Percentiles rank a stretch among this genome's conserved stretches.
Conservation (phyloP, 2,888 invertebrate genomes). For the Ichneumoninae sp. region DNA sequence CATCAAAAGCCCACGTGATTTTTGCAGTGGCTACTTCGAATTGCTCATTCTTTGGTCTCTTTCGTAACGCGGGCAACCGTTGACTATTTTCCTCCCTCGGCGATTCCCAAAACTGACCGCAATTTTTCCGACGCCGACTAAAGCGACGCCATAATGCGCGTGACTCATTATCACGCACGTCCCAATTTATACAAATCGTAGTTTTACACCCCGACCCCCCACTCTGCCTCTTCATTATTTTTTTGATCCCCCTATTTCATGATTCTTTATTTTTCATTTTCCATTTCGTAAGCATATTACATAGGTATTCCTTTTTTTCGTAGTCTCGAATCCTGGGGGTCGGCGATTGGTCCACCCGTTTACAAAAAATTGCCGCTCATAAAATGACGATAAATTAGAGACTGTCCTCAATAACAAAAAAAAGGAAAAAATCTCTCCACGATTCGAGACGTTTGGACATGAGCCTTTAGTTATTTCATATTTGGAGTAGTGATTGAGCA, state of each 20-base stretch:
- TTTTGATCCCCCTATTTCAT: slow-evolving; percentile 53
- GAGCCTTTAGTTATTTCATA: slow-evolving; percentile 83
- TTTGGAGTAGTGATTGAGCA: slow-evolving; percentile 84
- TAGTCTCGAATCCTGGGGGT: slow-evolving; percentile 78
- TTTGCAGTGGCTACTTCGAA: slow-evolving; percentile 75
- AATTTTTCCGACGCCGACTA: slow-evolving; percentile 16
- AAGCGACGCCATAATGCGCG: slow-evolving; percentile 10
- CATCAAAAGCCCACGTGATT: slow-evolving; percentile 61
- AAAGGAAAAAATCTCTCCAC: slow-evolving; percentile 42
- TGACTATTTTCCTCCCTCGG: slow-evolving; percentile 11
- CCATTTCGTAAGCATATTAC: slow-evolving; percentile 80
- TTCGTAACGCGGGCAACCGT: not conserved
- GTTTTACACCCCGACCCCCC: slow-evolving; percentile 55
- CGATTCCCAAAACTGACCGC: slow-evolving; percentile 14
- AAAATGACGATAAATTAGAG: not conserved
- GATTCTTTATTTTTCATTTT: slow-evolving; percentile 71
- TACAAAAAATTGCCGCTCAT: not conserved
- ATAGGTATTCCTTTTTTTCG: slow-evolving; percentile 80
- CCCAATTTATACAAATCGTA: slow-evolving; percentile 56
- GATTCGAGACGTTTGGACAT: slow-evolving; percentile 80
- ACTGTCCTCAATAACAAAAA: not conserved
- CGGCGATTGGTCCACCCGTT: not conserved
- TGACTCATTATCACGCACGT: slow-evolving; percentile 35
- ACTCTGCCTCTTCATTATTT: slow-evolving; percentile 46
- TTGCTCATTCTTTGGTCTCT: slow-evolving; percentile 56